Percentiles rank a stretch among this genome's conserved stretches.
These are phyloP conservation scores for Anticlea derivata DNA, from an alignment of 2,888 invertebrate genomes.

Conservation along the genomic window DNA sequence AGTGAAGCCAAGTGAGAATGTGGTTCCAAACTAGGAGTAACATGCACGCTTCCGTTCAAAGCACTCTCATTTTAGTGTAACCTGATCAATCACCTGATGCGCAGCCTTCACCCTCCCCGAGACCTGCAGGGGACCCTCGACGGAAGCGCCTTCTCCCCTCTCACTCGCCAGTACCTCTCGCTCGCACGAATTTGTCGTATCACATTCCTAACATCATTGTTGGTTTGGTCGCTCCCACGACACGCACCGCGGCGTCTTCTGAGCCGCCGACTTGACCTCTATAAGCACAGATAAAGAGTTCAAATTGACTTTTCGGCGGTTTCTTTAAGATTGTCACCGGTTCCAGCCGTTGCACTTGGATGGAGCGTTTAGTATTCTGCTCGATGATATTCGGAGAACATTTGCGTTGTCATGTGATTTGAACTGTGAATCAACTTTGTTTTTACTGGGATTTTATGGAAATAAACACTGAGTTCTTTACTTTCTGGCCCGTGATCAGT, in stretches of 20 bases:
- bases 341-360: constrained; percentile 36
- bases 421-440: constrained; percentile 14
- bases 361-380: constrained; percentile 25
- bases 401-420: constrained; percentile 21
- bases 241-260: constrained; percentile 56
- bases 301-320: constrained; percentile 24
- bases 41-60: not conserved
- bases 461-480: not conserved
- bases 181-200: constrained; percentile 59
- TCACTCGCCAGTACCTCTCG: constrained; percentile 43
- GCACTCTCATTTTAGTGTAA: constrained; percentile 5
- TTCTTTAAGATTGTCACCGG: constrained; percentile 24
- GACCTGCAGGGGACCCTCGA: constrained; percentile 38
- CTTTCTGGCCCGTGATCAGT: constrained; percentile 1
- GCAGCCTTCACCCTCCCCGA: constrained; percentile 12
- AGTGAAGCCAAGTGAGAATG: not conserved
- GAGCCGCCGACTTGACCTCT: constrained; percentile 41
- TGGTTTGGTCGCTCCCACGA: constrained; percentile 67
- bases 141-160: constrained; percentile 58
- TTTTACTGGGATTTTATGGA: not conserved
- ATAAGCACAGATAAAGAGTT: constrained; percentile 39
- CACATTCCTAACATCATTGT: constrained; percentile 74
- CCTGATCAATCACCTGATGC: constrained; percentile 23
- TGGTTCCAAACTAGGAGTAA: too few relatives aligned
- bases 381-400: constrained; percentile 23